Evolutionary conservation across 92 coral and sea anemone species (phyloP).

Genomic region (Bergia sp.): DNA sequence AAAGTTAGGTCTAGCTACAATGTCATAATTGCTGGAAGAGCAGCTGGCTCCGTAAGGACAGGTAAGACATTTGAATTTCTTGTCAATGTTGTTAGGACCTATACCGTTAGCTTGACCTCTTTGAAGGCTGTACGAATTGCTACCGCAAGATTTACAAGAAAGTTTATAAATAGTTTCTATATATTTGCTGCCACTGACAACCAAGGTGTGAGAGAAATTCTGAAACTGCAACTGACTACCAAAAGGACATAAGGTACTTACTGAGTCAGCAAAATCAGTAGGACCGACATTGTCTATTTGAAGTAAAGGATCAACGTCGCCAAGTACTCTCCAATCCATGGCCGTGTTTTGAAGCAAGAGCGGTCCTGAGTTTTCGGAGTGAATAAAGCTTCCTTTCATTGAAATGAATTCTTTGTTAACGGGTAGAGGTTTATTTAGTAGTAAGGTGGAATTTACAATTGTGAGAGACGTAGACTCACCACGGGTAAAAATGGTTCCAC

Average conservation of each 20-base stretch:
- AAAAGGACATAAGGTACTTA: background rate
- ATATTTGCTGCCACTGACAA: background rate
- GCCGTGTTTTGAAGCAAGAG: background rate
- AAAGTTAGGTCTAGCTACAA: conserved; percentile 68
- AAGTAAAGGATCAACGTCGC: background rate
- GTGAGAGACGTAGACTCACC: conserved; percentile 4
- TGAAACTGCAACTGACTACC: conserved; percentile 22
- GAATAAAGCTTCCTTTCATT: conserved; percentile 13
- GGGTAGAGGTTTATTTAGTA: conserved; percentile 1
- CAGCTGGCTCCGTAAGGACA: conserved; percentile 76
- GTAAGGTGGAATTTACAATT: background rate
- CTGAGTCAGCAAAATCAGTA: background rate
- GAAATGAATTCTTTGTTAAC: background rate
- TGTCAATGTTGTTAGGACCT: background rate
- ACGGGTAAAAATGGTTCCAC: background rate
- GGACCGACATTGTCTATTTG: conserved; percentile 5
- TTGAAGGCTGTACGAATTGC: conserved; percentile 15
- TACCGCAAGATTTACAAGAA: background rate
- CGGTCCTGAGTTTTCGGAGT: conserved; percentile 26
- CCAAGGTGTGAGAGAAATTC: conserved; percentile 17
- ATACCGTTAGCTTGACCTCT: conserved; percentile 1
- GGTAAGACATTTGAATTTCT: conserved; percentile 38
- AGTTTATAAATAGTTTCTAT: background rate
- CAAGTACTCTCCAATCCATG: conserved; percentile 17
- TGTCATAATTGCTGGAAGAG: conserved; percentile 28